Conservation (phyloP, 2,888 invertebrate genomes). For the Ophioninae sp. region DNA sequence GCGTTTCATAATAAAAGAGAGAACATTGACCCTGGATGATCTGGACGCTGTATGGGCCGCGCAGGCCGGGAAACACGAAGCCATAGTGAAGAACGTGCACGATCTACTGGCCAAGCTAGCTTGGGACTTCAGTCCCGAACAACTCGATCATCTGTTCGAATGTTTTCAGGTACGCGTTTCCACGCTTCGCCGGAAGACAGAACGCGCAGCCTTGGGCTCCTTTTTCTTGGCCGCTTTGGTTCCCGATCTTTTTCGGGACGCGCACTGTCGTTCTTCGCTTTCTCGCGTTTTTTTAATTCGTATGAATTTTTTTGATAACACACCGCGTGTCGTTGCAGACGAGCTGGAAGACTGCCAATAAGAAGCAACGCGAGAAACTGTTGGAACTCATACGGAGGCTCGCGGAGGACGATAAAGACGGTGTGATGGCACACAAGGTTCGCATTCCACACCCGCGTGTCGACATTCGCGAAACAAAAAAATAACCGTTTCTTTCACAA, state of each 20-base stretch:
- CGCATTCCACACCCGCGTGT: background rate
- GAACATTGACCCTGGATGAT: constrained; percentile 93
- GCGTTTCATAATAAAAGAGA: constrained; percentile 97
- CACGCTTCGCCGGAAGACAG: background rate
- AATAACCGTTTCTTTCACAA: background rate
- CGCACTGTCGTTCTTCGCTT: constrained; percentile 14
- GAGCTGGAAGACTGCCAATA: constrained; percentile 97
- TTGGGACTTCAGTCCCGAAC: constrained; percentile 99
- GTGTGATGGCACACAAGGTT: constrained; percentile 98
- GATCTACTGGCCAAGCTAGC: constrained; percentile 97
- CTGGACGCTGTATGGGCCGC: constrained; percentile 98
- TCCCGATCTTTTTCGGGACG: constrained; percentile 38
- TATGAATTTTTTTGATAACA: background rate
- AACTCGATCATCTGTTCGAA: constrained; percentile 97
- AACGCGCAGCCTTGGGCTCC: background rate
- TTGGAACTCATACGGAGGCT: constrained; percentile 96
- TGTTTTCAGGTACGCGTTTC: constrained; percentile 91
- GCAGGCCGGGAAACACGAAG: constrained; percentile 98
- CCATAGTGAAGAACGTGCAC: constrained; percentile 98
- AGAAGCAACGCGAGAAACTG: constrained; percentile 97
- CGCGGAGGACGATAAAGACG: constrained; percentile 99
- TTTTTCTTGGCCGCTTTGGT: background rate
- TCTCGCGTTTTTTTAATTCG: background rate
- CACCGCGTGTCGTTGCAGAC: constrained; percentile 82
- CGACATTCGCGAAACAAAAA: background rate